phyloP scores from a whole-genome alignment of 2,888 invertebrate genomes.

The Mimachlamys varia region DNA sequence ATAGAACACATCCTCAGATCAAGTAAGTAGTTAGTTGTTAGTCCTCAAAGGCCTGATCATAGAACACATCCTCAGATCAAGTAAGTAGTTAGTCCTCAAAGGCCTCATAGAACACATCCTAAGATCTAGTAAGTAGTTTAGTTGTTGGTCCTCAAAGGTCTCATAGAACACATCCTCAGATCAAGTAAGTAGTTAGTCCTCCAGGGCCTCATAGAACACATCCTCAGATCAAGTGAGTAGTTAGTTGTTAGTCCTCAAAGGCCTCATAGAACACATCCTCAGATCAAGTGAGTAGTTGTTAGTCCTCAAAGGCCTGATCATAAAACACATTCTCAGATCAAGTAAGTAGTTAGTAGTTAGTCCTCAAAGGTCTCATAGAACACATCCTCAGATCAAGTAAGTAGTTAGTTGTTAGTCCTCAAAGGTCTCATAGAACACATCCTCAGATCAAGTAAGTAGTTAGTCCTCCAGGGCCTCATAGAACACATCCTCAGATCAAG shows the following conservation, averaged over 20 bases:
- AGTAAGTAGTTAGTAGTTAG: constrained; percentile 82
- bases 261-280: constrained; percentile 92
- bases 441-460: constrained; percentile 86
- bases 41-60: constrained; percentile 87
- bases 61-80: constrained; percentile 91
- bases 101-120: constrained; percentile 93
- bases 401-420: constrained; percentile 75
- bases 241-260: constrained; percentile 82
- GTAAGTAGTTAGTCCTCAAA: constrained; percentile 84
- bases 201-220: constrained; percentile 91
- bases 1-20: constrained; percentile 92
- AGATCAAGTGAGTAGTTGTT: constrained; percentile 85
- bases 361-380: constrained; percentile 87
- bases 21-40: constrained; percentile 82
- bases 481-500: constrained; percentile 91
- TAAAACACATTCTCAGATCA: constrained; percentile 92
- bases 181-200: constrained; percentile 85
- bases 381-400: constrained; percentile 91
- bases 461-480: constrained; percentile 86
- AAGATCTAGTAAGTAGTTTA: constrained; percentile 85
- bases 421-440: constrained; percentile 92
- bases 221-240: constrained; percentile 87
- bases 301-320: constrained; percentile 86
- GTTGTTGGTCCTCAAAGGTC: constrained; percentile 83
- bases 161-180: constrained; percentile 92